A percentile compares a stretch with the other conserved stretches of the same genome.
phyloP scores from a whole-genome alignment of 2,888 invertebrate species.

The Plebejus anna region DNA sequence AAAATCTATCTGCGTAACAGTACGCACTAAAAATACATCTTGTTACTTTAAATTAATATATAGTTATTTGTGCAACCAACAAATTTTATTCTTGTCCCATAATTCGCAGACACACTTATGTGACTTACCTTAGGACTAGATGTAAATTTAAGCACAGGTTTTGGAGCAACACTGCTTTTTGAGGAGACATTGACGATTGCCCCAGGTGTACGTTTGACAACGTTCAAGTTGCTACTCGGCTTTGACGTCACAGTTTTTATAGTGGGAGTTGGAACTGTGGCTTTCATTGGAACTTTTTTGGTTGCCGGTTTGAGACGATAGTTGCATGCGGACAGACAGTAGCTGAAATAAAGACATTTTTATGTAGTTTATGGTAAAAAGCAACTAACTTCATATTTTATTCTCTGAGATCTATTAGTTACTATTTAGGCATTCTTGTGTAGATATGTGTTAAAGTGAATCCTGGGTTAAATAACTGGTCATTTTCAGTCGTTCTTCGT shows the following conservation, averaged over 20 bases:
- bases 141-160: conserved; percentile 87
- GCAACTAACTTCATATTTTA: background rate
- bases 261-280: conserved; percentile 51
- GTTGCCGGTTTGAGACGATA: conserved; percentile 83
- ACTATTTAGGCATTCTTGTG: too few species aligned
- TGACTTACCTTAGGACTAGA: conserved; percentile 70
- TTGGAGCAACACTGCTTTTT: conserved; percentile 86
- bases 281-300: conserved; percentile 65
- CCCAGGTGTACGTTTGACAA: conserved; percentile 66
- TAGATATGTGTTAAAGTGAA: too few species aligned
- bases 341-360: conserved; percentile 72
- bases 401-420: too few species aligned
- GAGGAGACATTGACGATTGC: conserved; percentile 79
- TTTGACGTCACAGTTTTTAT: conserved; percentile 66
- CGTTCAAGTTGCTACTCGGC: conserved; percentile 63
- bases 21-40: too few species aligned
- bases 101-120: too few species aligned
- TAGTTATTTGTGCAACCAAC: too few species aligned
- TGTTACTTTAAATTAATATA: too few species aligned
- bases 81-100: too few species aligned
- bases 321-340: conserved; percentile 91
- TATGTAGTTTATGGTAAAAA: background rate
- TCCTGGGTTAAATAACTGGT: too few species aligned
- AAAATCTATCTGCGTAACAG: too few species aligned
- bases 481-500: background rate